Evolutionary conservation across 1,140 invertebrate genomes (phyloP).

Genomic region (Brachionus manjavacas): DNA sequence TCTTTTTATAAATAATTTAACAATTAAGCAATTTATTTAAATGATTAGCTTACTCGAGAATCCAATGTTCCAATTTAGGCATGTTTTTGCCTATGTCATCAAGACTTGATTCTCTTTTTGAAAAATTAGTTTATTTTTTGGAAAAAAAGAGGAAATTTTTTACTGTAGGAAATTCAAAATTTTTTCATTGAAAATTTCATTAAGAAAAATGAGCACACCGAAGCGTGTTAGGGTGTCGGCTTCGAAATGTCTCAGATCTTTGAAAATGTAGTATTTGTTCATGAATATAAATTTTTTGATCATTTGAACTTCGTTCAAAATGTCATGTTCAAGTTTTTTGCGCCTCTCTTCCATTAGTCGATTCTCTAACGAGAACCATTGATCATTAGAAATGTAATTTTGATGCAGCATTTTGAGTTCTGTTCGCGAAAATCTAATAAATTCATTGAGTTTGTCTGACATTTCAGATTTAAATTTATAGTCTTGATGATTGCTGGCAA

Average conservation of each 20-base stretch:
- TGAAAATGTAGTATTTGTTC: conserved; percentile 2
- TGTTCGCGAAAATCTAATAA: not conserved
- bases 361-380: conserved; percentile 23
- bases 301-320: not conserved
- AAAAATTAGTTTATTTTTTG: not conserved
- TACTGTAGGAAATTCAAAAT: conserved; percentile 4
- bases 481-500: not conserved
- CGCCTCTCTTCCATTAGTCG: conserved; percentile 11
- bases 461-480: not conserved
- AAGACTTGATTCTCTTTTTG: not conserved
- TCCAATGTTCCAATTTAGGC: conserved; percentile 19
- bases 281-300: conserved; percentile 2
- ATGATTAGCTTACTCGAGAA: not conserved
- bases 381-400: conserved; percentile 14
- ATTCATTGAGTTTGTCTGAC: not conserved
- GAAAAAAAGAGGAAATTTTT: not conserved
- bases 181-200: conserved; percentile 37
- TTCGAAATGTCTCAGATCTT: not conserved
- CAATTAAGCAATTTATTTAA: too few species aligned
- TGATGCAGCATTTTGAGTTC: conserved; percentile 11
- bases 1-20: not conserved
- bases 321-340: not conserved
- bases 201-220: not conserved
- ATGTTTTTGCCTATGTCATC: conserved; percentile 26
- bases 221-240: not conserved